Evolutionary conservation across 2,888 invertebrate genomes (phyloP), one percentile per base, ranked within the genome.

Genomic region (Agrochola litura): DNA sequence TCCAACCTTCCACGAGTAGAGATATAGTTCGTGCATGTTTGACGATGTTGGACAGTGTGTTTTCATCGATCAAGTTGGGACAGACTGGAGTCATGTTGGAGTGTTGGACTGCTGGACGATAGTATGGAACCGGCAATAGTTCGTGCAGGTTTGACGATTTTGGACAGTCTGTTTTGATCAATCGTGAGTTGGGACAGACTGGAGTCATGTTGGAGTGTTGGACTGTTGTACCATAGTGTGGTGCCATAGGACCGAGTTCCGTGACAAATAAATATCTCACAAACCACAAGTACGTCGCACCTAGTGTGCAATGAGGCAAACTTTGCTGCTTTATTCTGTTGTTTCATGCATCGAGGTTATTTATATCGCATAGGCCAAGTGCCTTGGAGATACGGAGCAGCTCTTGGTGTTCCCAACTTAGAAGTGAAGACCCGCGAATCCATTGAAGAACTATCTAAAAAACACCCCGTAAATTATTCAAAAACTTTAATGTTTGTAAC

Each of bases 251-350:
- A 70, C 75, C 0, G n/a, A 56, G 54, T 65, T 70, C 66, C 66
- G 58, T 67, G 83, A 73, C 69, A 85, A 75, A 77, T 60, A 73
- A 46, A 70, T 58, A 54, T 25, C 49, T 14, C 54, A 25, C 52
- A 25, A 66, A 81, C 66, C 65, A 67, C 37, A 66, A 52, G 56
- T 52, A 30, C 54, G 22, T 70, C 65, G n/a, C 61, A 58, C 46
- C 19, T 52, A 52, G 37, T 52, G n/a, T 64, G 68, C 72, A 82
- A 72, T 77, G 60, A 77, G 73, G 49, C 61, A 65, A 83, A 83
- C 60, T 68, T 83, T 9, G 25, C 8, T 66, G 9, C 72, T 66
- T 77, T 83, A 72, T 86, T 82, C 30, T 70, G 37, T 12, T 66
- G 37, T 63, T 9, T 22, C 54, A 37, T 41, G n/a, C 30, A 63